Base-by-base conservation (phyloP, 1,140 invertebrate species). In the Aphelenchoides fujianensis region DNA sequence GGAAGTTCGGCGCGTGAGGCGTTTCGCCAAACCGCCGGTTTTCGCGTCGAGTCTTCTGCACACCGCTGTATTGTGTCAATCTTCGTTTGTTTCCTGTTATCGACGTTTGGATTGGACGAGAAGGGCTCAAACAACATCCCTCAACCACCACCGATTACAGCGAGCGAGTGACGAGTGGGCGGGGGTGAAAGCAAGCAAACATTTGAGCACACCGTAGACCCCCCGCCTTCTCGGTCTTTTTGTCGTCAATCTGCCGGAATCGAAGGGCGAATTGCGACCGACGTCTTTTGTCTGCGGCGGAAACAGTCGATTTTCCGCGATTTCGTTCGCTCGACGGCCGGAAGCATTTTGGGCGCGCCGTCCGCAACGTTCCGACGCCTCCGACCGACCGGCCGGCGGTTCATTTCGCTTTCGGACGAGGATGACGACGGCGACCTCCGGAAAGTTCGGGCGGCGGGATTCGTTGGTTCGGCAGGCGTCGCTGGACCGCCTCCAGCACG, bases 401-500 rank as follows among this genome's bases (percentile, higher is more conserved):
- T n/a, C n/a, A n/a, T n/a, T n/a, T n/a, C n/a, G n/a, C n/a, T n/a
- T n/a, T n/a, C n/a, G n/a, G n/a, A n/a, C n/a, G n/a, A n/a, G n/a
- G 12, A 48, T 48, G 41, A 48, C 41, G 41, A 48, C 41, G 12
- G 30, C 59, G n/a, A 69, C 52, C 31, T 35, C 62, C 3, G 16
- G 59, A 67, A 70, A 55, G 9, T 75, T 76, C 34, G 73, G 63
- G 2, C 73, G 73, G 7, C 37, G 73, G 3, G 73, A 74, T 69
- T 69, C 64, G 2, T 67, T 74, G 34, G 61, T 74, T 32, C 37
- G 63, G 16, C 73, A 74, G 32, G 73, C 71, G n/a, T 34, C 32
- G 34, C 9, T 77, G 16, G 75, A 77, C 23, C 73, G 77, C 12
- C 37, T 53, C 7, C 71, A 79, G n/a, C 78, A 75, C 71, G 75